Conservation (phyloP, 2,888 invertebrate species). For the Xestia c-nigrum region DNA sequence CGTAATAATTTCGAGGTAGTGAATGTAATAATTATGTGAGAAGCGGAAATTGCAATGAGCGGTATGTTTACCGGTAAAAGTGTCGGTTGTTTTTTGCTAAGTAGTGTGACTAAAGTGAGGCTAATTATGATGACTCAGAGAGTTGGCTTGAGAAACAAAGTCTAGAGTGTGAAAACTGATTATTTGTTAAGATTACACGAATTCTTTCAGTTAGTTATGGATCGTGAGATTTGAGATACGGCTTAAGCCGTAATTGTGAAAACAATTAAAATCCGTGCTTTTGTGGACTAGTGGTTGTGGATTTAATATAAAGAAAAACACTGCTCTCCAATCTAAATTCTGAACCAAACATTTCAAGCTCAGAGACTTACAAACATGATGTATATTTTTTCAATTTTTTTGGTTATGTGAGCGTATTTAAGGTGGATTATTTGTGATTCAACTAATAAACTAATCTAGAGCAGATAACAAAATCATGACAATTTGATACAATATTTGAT, state of each 20-base stretch:
- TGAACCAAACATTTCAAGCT: background rate
- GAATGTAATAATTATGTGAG: constrained; percentile 55
- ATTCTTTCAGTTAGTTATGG: constrained; percentile 7
- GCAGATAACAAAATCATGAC: background rate
- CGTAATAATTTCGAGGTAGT: constrained; percentile 44
- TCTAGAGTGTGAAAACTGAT: constrained; percentile 36
- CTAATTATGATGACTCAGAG: constrained; percentile 47
- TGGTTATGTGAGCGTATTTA: background rate
- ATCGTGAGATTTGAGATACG: constrained; percentile 11
- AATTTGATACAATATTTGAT: background rate
- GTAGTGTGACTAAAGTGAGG: constrained; percentile 37
- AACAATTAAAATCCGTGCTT: background rate
- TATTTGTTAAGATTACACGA: constrained; percentile 15
- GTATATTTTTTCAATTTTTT: too few relatives aligned
- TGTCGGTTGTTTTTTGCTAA: constrained; percentile 47
- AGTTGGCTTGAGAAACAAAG: constrained; percentile 39
- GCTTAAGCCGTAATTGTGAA: background rate
- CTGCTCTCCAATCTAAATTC: background rate
- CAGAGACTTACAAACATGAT: background rate
- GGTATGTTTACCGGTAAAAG: constrained; percentile 54
- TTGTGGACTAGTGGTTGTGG: too few relatives aligned
- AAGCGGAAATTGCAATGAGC: constrained; percentile 58
- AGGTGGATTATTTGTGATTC: background rate
- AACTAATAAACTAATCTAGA: background rate
- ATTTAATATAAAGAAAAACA: background rate